Base-by-base conservation (phyloP, 2,113 vertebrate species). In the Anthoscopus minutus region DNA sequence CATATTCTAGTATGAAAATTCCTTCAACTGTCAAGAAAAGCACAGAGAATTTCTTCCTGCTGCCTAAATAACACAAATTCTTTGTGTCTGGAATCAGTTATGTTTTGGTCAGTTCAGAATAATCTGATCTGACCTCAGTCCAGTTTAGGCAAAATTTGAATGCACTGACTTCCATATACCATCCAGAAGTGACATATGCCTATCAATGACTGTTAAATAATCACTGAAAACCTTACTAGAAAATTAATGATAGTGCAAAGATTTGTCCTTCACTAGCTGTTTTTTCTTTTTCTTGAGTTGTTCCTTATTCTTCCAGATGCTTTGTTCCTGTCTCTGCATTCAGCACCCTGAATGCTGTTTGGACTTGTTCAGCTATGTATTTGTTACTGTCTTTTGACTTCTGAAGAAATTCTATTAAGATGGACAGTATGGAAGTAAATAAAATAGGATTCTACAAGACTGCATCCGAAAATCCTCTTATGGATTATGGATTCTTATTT, bases 401-500 rank as follows among this genome's bases (percentile, higher is more conserved):
- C 51, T 71, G 64, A 94, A 88, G 50, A 82, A 88, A 86, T 20
- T 7, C 45, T 70, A 80, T 83, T 89, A 80, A 88, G 47, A 88
- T 74, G 67, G 82, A 27, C 38, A 78, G 51, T 78, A 83, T 14
- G 84, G 62, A 88, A 94, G 92, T 71, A 97, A 92, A 92, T 86
- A 78, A 92, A 94, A 71, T 56, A 84, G 44, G 72, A 91, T 89
- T 91, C 60, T 66, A 71, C 54, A 73, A 40, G 78, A 64, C 64
- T 92, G 60, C 67, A 94, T 78, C 51, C 2, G 17, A 88, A 94
- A 94, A 95, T 96, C 85, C 82, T 95, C 93, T 93, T 90, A 93
- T 13, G 71, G 89, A 96, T 95, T 96, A 93, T 40, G 35, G 22
- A 58, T 88, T 95, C 87, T 89, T 93, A 95, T 89, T 92, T 88